Conservation (phyloP, 1,140 invertebrate species). For the Mamestra configurata region DNA sequence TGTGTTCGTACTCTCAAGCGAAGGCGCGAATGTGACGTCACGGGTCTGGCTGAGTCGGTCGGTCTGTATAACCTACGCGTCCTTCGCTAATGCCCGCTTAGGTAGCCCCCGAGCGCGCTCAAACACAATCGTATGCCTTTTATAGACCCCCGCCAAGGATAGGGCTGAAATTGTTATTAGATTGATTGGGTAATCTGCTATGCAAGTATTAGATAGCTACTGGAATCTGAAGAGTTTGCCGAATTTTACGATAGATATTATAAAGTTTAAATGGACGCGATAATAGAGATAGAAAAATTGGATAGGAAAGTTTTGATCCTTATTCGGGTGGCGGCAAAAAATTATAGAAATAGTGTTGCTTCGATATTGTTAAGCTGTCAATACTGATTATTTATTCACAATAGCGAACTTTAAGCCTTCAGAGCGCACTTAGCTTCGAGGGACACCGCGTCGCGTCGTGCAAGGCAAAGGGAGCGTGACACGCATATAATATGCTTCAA, state of each 20-base stretch:
- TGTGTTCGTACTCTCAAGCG: conserved; percentile 50
- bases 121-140: conserved; percentile 75
- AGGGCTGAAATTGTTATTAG: conserved; percentile 60
- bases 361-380: not conserved
- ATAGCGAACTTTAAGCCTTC: conserved; percentile 10
- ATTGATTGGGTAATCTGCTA: conserved; percentile 69
- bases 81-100: conserved; percentile 81
- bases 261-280: not conserved
- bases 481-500: conserved; percentile 16
- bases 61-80: conserved; percentile 64
- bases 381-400: conserved; percentile 15
- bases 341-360: not conserved
- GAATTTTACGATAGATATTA: conserved; percentile 5
- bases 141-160: conserved; percentile 63
- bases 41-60: conserved; percentile 66
- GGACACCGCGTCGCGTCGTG: not conserved
- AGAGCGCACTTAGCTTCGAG: conserved; percentile 10
- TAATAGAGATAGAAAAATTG: not conserved
- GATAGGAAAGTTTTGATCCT: not conserved
- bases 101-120: conserved; percentile 70
- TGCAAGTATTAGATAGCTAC: not conserved
- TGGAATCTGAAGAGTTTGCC: not conserved
- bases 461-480: conserved; percentile 19
- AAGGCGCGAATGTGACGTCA: conserved; percentile 56
- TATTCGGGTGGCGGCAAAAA: not conserved